Evolutionary conservation across 2,113 vertebrate genomes (phyloP), one percentile per base, ranked within the genome.

Genomic region (Triplophysa rosa): DNA sequence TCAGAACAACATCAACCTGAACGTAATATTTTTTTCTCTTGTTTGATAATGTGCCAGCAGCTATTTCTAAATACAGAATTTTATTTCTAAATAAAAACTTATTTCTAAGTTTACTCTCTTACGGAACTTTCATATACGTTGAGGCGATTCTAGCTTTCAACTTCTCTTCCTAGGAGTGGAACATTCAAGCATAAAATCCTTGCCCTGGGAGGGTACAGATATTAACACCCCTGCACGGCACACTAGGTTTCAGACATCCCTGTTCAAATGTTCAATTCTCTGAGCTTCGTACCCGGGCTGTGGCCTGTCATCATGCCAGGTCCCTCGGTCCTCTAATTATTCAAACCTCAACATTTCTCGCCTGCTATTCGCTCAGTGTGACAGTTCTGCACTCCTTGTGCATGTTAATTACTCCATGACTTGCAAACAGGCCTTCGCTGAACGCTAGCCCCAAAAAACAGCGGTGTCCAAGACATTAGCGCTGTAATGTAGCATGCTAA

Each of bases 251-350:
- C 67, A 21, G 67, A 65, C 4, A 61, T 47, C 54, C 42, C 24
- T 40, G 56, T 29, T 67, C 64, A 68, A 67, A 70, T 24, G 14
- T 67, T 52, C 24, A 37, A 33, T 75, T 81, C 72, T 79, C 42
- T 37, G 24, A 76, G 67, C 67, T 63, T 70, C 77, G 26, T 69
- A 24, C 65, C 49, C 56, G 16, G 52, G 40, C 70, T 67, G 10
- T 17, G 52, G 52, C 52, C 64, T 66, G 79, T 75, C 79, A 47
- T 75, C 71, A 58, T 21, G 40, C 12, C 58, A 33, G 13, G 24
- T 79, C 78, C 68, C 58, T 47, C 37, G 3, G 52, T 68, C 40
- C 24, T 68, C 52, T 69, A 77, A 81, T 81, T 77, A 77, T 69
- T 76, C 64, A 62, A 62, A 52, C 47, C 40, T 54, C 80, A 68